Evolutionary conservation across 2,113 vertebrate genomes (phyloP).

Genomic region (Pao palembangensis): DNA sequence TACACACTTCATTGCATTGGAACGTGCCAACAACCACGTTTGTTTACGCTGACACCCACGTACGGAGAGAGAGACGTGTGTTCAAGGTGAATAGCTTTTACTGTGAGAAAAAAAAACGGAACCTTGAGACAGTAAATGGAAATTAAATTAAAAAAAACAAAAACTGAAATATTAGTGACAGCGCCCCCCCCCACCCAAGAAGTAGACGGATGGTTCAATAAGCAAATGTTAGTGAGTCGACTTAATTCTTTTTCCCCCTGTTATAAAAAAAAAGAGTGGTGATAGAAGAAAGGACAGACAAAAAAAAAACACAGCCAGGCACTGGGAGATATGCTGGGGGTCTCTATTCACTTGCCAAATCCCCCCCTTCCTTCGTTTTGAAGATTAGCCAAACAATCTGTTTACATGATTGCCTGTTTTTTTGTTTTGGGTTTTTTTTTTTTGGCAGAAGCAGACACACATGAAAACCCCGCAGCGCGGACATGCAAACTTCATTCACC

Average conservation of each 20-base stretch:
- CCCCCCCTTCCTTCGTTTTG: slow-evolving; percentile 22
- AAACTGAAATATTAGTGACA: slow-evolving; percentile 13
- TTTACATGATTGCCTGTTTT: slow-evolving; percentile 32
- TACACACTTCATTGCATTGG: slow-evolving; percentile 28
- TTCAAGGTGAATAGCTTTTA: too few relatives aligned
- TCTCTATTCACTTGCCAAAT: slow-evolving; percentile 52
- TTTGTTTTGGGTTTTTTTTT: background rate
- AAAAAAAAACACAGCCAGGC: slow-evolving; percentile 23
- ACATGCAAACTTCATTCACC: slow-evolving; percentile 2
- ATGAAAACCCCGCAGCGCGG: slow-evolving; percentile 5
- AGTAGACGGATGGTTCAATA: slow-evolving; percentile 15
- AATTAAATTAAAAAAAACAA: too few relatives aligned
- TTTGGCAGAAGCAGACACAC: background rate
- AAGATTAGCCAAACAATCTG: slow-evolving; percentile 42
- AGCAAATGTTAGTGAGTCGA: slow-evolving; percentile 36
- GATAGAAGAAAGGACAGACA: slow-evolving; percentile 25
- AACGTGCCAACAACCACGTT: slow-evolving; percentile 11
- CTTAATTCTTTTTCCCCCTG: background rate
- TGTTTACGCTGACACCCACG: slow-evolving; percentile 9
- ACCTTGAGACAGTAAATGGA: too few relatives aligned
- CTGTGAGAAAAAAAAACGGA: too few relatives aligned
- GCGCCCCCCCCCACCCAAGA: background rate
- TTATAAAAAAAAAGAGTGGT: background rate
- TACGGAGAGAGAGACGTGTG: background rate
- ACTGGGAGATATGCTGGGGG: slow-evolving; percentile 20